Conservation (phyloP, 2,113 vertebrate genomes). For the Xiphorhynchus elegans region DNA sequence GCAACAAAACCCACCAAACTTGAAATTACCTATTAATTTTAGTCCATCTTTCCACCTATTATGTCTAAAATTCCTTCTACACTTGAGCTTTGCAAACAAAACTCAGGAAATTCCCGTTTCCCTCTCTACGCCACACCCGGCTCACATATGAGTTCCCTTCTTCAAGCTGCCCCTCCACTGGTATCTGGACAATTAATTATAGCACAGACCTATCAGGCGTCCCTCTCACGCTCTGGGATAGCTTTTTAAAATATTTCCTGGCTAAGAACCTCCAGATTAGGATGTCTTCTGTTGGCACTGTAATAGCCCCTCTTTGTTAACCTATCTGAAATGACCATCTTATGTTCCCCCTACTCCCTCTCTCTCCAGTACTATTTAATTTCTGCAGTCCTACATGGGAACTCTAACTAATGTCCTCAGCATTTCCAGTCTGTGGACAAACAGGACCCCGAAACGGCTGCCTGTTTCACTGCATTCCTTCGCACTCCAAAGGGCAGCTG, state of each 20-base stretch:
- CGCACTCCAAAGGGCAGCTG: not conserved
- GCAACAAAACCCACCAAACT: not conserved
- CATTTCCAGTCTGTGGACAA: not conserved
- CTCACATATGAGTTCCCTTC: not conserved
- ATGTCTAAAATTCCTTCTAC: slow-evolving; percentile 1
- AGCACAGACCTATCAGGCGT: not conserved
- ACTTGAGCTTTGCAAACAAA: slow-evolving; percentile 8
- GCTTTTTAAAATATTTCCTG: not conserved
- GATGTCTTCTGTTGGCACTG: not conserved
- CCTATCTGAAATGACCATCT: not conserved
- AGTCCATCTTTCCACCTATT: slow-evolving; percentile 11
- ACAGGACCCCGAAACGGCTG: not conserved
- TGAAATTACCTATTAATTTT: slow-evolving; percentile 5
- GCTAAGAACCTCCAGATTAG: not conserved
- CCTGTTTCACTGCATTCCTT: not conserved
- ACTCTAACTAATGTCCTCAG: not conserved
- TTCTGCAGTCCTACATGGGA: not conserved
- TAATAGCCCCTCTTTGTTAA: not conserved
- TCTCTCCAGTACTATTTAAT: not conserved
- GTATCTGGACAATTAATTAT: slow-evolving; percentile 31
- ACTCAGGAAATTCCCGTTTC: slow-evolving; percentile 22
- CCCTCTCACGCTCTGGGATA: not conserved
- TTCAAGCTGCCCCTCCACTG: not conserved
- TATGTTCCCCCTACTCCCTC: not conserved
- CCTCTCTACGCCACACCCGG: not conserved